Base-by-base conservation (phyloP, 2,113 vertebrate species). In the Erythrocercus mccallii region DNA sequence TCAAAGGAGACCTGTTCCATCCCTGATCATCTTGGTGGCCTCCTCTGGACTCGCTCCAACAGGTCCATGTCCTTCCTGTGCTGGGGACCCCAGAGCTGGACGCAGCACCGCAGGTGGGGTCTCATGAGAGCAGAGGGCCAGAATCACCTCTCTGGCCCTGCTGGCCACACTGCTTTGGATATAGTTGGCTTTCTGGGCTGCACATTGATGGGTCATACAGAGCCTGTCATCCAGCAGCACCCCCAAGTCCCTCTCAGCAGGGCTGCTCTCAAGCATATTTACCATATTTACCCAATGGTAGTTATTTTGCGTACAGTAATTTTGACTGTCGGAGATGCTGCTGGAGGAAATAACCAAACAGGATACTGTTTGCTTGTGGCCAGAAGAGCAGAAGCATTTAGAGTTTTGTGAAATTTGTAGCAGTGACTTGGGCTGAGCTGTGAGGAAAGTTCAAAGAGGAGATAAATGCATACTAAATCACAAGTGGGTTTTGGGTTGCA, bases 271-370 rank as follows among this genome's bases (percentile, higher is more conserved):
- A 40, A 6, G 69, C n/a, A n/a, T n/a, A n/a, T n/a, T n/a, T n/a
- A n/a, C 28, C 1, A 0, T 62, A 12, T 27, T 45, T 58, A 58
- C 23, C 30, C 33, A 60, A 0, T 51, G 31, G 30, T 23, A 28
- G 11, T 61, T 68, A 65, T 3, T 60, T 81, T 56, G 35, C 21
- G 11, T 38, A 15, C 10, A 56, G 3, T 18, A 37, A 31, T 48
- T 64, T 44, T 72, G 37, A 23, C 44, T 53, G 33, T 22, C 14
- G 24, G 69, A 80, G 50, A 21, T 51, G 40, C 18, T 76, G 70
- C 38, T 76, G 79, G 50, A 87, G 61, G 30, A 62, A 42, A 51
- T 27, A 16, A 51, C 21, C 16, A 23, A 44, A n/a, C 6, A 62
- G 37, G 7, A 19, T 15, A 4, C 14, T 15, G 12, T 20, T 50